Base-by-base conservation (phyloP, 2,113 vertebrate genomes). In the Malurus elegans region DNA sequence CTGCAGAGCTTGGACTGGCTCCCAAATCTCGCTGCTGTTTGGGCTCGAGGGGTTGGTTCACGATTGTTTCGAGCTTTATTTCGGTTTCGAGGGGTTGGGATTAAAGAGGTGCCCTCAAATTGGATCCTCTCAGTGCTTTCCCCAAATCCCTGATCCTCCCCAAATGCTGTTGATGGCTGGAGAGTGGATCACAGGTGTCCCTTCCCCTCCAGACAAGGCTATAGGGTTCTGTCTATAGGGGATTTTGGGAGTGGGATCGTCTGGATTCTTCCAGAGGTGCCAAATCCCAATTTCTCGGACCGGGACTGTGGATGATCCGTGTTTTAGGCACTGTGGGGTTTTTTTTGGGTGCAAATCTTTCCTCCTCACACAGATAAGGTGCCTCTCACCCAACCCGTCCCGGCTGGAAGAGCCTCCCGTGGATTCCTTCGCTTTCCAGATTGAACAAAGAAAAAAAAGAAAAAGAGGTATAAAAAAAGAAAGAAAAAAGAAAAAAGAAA, bases 21-120 rank as follows among this genome's bases (percentile, higher is more conserved):
- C 95, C 95, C 94, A 80, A 94, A 92, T 70, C 92, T 91, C 57
- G 20, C 92, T 86, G 94, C 92, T 96, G 92, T 95, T 94, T 95
- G 95, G 93, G 93, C 90, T 96, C 69, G 38, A 92, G 93, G 92
- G 92, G 64, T 64, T 88, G 94, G 90, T 95, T 94, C 75, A 62
- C 94, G 82, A 91, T 90, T 42, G 81, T 70, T 95, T 73, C 2
- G 12, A 81, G 91, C 74, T 83, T 82, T 21, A 20, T 93, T 86
- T 81, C 2, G 2, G 57, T 51, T 79, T 53, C 11, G 5, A 51
- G 56, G 75, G 64, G 21, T 71, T 40, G 82, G 20, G 70, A 72
- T 66, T 15, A 13, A 70, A 61, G 6, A 72, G 42, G 40, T 81
- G 44, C 83, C 86, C 54, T 83, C 64, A 5, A 7, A 64, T 0